These are phyloP conservation scores for Halichoeres trimaculatus DNA, from an alignment of 2,113 vertebrate genomes.

Conservation along the genomic window DNA sequence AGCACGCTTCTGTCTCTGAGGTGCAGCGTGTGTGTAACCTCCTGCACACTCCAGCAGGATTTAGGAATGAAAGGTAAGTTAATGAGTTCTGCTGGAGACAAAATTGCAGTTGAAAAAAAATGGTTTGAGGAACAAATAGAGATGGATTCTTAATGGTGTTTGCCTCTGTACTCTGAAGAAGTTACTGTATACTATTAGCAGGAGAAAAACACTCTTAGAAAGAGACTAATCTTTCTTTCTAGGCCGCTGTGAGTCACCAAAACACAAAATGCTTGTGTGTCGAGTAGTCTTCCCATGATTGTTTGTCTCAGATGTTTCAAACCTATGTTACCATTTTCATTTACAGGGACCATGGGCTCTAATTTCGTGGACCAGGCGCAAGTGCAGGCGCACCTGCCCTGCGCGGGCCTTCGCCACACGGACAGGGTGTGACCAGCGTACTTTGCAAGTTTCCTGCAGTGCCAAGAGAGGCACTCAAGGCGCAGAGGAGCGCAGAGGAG, in stretches of 20 bases:
- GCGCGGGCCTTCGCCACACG: too few species aligned
- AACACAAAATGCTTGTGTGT: slow-evolving; percentile 21
- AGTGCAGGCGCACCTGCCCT: too few species aligned
- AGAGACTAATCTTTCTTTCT: slow-evolving; percentile 21
- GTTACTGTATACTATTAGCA: slow-evolving; percentile 51
- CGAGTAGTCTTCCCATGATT: slow-evolving; percentile 27
- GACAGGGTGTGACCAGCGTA: too few species aligned
- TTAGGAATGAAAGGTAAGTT: slow-evolving; percentile 71
- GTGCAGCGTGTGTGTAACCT: slow-evolving; percentile 49
- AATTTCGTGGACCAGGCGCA: too few species aligned
- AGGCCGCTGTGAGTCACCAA: slow-evolving; percentile 21
- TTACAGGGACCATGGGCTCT: slow-evolving; percentile 15
- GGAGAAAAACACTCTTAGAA: slow-evolving; percentile 15
- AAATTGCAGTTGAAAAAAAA: slow-evolving; percentile 57
- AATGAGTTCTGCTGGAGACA: slow-evolving; percentile 68
- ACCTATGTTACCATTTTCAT: slow-evolving; percentile 30
- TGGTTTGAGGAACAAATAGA: slow-evolving; percentile 50
- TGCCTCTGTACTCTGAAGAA: slow-evolving; percentile 43
- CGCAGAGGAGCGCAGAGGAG: too few species aligned
- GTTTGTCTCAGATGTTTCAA: slow-evolving; percentile 25
- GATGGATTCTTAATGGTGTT: slow-evolving; percentile 57
- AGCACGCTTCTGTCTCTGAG: slow-evolving; percentile 38
- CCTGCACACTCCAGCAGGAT: slow-evolving; percentile 58
- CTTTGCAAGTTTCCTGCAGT: too few species aligned
- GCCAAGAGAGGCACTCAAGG: too few species aligned